These are phyloP conservation scores for Phyllotreta striolata DNA, from an alignment of 2,888 invertebrate genomes.

Conservation along the genomic window DNA sequence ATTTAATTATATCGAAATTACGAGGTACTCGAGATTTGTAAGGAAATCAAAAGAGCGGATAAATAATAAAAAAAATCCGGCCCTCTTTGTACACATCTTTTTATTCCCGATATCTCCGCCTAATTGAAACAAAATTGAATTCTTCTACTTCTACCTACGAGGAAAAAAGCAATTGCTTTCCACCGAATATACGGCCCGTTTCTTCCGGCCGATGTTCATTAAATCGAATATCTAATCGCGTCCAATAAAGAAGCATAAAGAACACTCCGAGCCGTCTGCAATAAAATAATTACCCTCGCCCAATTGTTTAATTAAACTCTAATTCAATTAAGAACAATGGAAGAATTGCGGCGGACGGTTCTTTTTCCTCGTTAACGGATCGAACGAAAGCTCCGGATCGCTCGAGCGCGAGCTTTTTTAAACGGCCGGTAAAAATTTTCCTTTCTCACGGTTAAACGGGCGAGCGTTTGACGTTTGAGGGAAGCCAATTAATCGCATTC, in stretches of 20 bases:
- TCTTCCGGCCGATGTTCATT: conserved; percentile 11
- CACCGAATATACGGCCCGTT: no score
- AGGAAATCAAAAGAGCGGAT: conserved; percentile 12
- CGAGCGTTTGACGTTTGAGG: no score
- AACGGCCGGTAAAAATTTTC: no score
- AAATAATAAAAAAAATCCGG: conserved; percentile 9
- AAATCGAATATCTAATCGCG: conserved; percentile 38
- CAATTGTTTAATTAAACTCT: conserved; percentile 59
- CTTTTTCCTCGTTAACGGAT: conserved; percentile 14
- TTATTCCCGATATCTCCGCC: conserved; percentile 2
- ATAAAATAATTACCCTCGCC: conserved; percentile 57
- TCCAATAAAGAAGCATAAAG: conserved; percentile 37
- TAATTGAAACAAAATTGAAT: conserved; percentile 34
- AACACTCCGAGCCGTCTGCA: conserved; percentile 35
- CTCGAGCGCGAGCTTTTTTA: neutral
- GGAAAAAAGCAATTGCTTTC: conserved; percentile 17
- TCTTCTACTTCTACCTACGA: conserved; percentile 14
- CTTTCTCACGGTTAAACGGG: no score
- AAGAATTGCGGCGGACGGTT: conserved; percentile 9
- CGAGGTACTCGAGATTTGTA: neutral
- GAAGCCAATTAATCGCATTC: neutral
- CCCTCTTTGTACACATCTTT: conserved; percentile 11
- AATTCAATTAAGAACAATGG: conserved; percentile 52
- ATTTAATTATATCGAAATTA: no score
- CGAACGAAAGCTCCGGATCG: conserved; percentile 11